Base-by-base conservation (phyloP, 1,140 invertebrate genomes). In the Macrobrachium nipponense region DNA sequence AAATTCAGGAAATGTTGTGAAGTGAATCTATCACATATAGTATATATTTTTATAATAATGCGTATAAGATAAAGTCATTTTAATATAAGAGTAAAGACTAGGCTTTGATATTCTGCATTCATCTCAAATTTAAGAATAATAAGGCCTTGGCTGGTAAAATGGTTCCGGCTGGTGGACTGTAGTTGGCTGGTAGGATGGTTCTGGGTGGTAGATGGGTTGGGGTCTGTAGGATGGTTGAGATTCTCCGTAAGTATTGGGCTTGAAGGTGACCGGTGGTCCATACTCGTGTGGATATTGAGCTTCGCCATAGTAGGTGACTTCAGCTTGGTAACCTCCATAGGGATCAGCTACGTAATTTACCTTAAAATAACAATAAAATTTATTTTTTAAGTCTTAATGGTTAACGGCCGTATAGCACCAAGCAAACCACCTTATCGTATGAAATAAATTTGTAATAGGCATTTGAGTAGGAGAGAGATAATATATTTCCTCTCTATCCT, bases 301-400 rank as follows among this genome's bases (percentile, higher is more conserved):
- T 23, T 83, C 68, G 23, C 86, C 86, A 18, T 72, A 43, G 70
- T 87, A 87, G 36, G 58, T 81, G 6, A 89, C 89, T 61, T 89
- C 88, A 18, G 89, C 89, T 44, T 87, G 68, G 77, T 82, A 89
- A 18, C 89, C 89, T 68, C 68, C 80, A 84, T 90, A 85, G 78
- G 88, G 73, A 81, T 90, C 89, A 17, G 88, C 89, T 7, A 80
- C 85, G 85, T 90, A 90, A 61, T 76, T 90, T 60, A 90, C 89
- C 82, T 85, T 59, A 15, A 60, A 44, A 27, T n/a, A 23, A 43
- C 15, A 27, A 70, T 27, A 5, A 15, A n/a, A n/a, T n/a, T 70
- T 27, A 27, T 10, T 7, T 7, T 70, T 23, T 15, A 27, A 8
- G 15, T 6, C 7, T n/a, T 70, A 27, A 66, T 14, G 17, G 7